Percentiles rank a stretch among this genome's conserved stretches.
phyloP scores from a whole-genome alignment of 2,888 invertebrate genomes.

The Unio pictorum region DNA sequence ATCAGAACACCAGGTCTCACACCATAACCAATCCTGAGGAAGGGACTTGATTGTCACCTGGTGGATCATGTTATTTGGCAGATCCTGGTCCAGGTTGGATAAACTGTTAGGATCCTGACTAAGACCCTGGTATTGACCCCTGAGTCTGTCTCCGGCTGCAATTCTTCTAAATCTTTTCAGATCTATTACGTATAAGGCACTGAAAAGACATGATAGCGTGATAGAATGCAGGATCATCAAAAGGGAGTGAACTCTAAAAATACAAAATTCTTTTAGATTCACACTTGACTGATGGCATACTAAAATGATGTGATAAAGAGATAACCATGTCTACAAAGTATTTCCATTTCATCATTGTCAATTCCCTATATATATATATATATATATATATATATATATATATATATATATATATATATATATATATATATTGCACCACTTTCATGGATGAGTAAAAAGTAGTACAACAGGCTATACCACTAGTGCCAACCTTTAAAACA shows the following conservation, averaged over 20 bases:
- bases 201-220: conserved; percentile 72
- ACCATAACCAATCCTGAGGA: conserved; percentile 99
- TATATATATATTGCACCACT: no score
- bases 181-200: conserved; percentile 98
- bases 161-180: conserved; percentile 95
- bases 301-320: background rate
- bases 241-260: background rate
- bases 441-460: no score
- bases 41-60: conserved; percentile 94
- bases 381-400: no score
- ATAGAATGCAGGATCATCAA: background rate
- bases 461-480: no score
- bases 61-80: conserved; percentile 99
- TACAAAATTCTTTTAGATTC: background rate
- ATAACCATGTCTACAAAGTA: no score
- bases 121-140: conserved; percentile 99
- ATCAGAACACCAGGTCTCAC: conserved; percentile 97
- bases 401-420: no score
- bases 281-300: background rate
- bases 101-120: conserved; percentile 99
- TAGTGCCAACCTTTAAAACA: no score
- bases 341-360: no score
- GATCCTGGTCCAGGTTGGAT: conserved; percentile 93
- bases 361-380: no score
- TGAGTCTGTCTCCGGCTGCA: conserved; percentile 96